Percentiles rank a stretch among this genome's conserved stretches.
Conservation (phyloP, 2,888 invertebrate species). For the Helleia helle region DNA sequence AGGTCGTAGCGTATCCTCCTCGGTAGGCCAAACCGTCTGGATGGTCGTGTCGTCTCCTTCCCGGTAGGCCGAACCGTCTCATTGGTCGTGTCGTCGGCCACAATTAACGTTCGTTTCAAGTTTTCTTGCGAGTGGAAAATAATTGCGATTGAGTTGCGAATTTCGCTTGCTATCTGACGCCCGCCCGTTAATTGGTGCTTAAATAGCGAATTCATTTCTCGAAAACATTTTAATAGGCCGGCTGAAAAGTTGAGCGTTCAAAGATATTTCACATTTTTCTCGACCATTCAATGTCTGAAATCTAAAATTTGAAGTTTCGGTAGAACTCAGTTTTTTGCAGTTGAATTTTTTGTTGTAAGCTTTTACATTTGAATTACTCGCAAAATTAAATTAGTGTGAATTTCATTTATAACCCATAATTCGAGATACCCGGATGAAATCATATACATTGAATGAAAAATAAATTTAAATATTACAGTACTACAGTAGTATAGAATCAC, state of each 20-base stretch:
- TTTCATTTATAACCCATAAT: too few relatives aligned
- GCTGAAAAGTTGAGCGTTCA: constrained; percentile 10
- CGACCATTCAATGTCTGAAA: background rate
- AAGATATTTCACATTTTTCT: background rate
- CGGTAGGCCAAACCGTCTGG: background rate
- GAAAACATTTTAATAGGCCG: constrained; percentile 29
- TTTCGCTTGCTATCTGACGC: constrained; percentile 52
- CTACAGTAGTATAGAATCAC: too few relatives aligned
- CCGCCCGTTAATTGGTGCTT: constrained; percentile 51
- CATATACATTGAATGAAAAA: too few relatives aligned
- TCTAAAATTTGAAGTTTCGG: too few relatives aligned
- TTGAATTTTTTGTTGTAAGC: too few relatives aligned
- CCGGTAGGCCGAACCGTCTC: constrained; percentile 5
- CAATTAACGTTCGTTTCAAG: constrained; percentile 51
- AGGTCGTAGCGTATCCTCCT: too few relatives aligned
- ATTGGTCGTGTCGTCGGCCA: constrained; percentile 31
- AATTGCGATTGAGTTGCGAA: constrained; percentile 60
- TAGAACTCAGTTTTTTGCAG: too few relatives aligned
- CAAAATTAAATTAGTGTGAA: too few relatives aligned
- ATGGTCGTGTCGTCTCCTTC: background rate
- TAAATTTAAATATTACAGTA: too few relatives aligned
- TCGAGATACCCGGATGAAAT: too few relatives aligned
- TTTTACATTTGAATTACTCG: too few relatives aligned
- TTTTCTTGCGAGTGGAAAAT: constrained; percentile 56
- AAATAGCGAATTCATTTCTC: constrained; percentile 45